A percentile compares a stretch with the other conserved stretches of the same genome.
Evolutionary conservation across 64 coral and sea anemone species (phyloP).

Genomic region (Pachyseris speciosa): DNA sequence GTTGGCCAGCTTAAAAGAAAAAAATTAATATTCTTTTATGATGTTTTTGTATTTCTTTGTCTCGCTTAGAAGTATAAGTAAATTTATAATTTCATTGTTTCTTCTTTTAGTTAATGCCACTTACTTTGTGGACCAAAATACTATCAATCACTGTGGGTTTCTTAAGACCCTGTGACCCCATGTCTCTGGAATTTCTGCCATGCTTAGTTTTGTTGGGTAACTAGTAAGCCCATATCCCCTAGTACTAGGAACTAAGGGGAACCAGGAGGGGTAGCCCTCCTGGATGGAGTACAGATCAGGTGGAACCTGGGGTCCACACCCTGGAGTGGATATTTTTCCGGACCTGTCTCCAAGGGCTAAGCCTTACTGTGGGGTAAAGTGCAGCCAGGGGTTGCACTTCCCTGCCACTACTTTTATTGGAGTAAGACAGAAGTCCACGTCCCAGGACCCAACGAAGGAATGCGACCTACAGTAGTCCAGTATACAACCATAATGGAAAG

Average conservation of each 20-base stretch:
- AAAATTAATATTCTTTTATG: background rate
- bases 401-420: too few relatives aligned
- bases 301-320: too few relatives aligned
- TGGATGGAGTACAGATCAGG: too few relatives aligned
- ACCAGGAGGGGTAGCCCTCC: too few relatives aligned
- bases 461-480: too few relatives aligned
- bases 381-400: too few relatives aligned
- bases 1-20: background rate
- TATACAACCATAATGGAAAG: too few relatives aligned
- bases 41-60: background rate
- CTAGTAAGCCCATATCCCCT: background rate
- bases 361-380: too few relatives aligned
- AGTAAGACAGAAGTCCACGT: too few relatives aligned
- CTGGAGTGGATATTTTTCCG: too few relatives aligned
- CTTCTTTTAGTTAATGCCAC: background rate
- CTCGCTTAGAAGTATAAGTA: background rate
- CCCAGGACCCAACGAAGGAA: too few relatives aligned
- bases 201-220: background rate
- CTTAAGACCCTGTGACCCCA: background rate
- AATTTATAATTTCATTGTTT: slow-evolving; percentile 4
- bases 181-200: background rate
- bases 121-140: background rate
- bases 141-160: background rate
- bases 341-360: too few relatives aligned
- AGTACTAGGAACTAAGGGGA: background rate